Evolutionary conservation across 2,888 invertebrate species (phyloP), one percentile per base, ranked within the genome.

Genomic region (Campoplex capitator): DNA sequence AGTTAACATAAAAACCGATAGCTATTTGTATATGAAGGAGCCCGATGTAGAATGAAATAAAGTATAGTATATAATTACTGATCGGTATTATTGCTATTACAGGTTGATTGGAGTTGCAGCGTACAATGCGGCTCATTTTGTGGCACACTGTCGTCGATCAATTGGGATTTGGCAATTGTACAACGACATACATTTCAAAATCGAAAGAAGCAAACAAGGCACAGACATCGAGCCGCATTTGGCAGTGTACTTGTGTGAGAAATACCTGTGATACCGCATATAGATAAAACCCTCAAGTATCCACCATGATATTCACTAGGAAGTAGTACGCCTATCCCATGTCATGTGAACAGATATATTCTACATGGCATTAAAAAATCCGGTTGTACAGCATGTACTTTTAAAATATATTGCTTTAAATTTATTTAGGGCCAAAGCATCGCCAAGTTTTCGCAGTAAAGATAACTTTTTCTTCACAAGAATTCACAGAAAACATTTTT

Each of bases 81-180:
- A 58, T 23, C 9, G 23, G 56, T 9, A 11, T 58, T 3, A 58
- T 58, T 58, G 56, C 23, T 9, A 58, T 58, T 51, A 2, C 48
- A 71, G 71, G 18, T 48, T 71, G 18, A 71, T 71, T 32, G 71
- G 71, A 48, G 32, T 48, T 11, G 51, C 48, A 11, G 16, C 51
- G 16, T 71, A 18, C 28, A 3, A 23, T 16, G 23, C 48, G 0
- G 16, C 45, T 54, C 83, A 86, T 42, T 86, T 83, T 45, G 79
- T 62, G 18, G 79, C 80, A 18, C 83, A 83, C 67, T 83, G 83
- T 68, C 79, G 79, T 23, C 74, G 83, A 58, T 51, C n/a, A 32
- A 76, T 38, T 4, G 83, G 86, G 6, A 65, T 13, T 76, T 83
- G 83, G 79, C 51, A 83, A 71, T 23, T 65, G 42, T 80, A 80